Evolutionary conservation across 2,888 invertebrate genomes (phyloP).

Genomic region (Hypsopygia costalis): DNA sequence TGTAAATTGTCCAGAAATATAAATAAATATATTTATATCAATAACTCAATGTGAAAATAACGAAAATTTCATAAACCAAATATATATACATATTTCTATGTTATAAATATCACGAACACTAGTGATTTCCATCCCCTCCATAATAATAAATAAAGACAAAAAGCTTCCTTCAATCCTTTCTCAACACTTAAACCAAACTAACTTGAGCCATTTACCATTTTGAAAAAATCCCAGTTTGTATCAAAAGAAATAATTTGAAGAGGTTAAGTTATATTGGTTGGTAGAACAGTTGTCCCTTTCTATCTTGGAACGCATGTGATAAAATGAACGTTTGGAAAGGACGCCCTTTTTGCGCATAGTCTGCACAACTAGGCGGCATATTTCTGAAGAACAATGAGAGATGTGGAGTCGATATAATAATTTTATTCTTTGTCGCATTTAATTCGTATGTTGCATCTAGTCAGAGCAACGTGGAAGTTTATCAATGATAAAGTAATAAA

Average conservation of each 20-base stretch:
- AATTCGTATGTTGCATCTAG: too few relatives aligned
- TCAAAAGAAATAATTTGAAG: not conserved
- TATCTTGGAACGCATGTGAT: constrained; percentile 67
- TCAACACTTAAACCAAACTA: constrained; percentile 27
- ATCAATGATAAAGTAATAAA: too few relatives aligned
- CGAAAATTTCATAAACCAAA: not conserved
- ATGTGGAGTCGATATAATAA: constrained; percentile 28
- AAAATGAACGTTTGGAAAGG: constrained; percentile 63
- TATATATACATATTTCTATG: constrained; percentile 22
- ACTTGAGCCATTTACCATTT: constrained; percentile 22
- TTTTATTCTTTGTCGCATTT: too few relatives aligned
- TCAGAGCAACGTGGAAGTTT: too few relatives aligned
- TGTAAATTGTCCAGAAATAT: too few relatives aligned
- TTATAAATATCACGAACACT: constrained; percentile 40
- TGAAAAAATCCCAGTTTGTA: constrained; percentile 14
- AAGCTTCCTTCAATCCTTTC: constrained; percentile 39
- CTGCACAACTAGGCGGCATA: constrained; percentile 77
- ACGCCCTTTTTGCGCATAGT: constrained; percentile 77
- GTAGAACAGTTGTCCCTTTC: constrained; percentile 35
- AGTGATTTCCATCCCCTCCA: constrained; percentile 38
- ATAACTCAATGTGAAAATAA: too few relatives aligned
- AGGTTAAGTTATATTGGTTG: constrained; percentile 17
- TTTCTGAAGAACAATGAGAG: constrained; percentile 47
- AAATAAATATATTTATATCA: too few relatives aligned
- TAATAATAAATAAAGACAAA: constrained; percentile 62